Evolutionary conservation across 1,140 invertebrate species (phyloP).

Genomic region (Contarinia nasturtii): DNA sequence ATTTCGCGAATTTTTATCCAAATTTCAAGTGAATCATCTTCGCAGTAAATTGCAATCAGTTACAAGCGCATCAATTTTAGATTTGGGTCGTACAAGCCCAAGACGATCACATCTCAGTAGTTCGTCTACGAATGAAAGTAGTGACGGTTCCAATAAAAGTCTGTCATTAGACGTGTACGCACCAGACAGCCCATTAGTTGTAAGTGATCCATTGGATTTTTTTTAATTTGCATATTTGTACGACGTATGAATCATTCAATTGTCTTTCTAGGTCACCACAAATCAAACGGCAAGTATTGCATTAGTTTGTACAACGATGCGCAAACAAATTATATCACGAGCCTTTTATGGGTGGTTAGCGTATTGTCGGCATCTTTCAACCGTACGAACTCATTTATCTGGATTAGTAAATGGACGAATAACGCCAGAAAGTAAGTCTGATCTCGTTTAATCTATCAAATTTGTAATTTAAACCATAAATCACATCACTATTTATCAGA

Average conservation of each 20-base stretch:
- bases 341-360: constrained; percentile 94
- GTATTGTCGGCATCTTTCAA: constrained; percentile 79
- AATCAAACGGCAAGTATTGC: constrained; percentile 34
- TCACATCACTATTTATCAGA: constrained; percentile 24
- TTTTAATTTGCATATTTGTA: too few relatives aligned
- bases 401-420: constrained; percentile 63
- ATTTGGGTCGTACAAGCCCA: constrained; percentile 20
- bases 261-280: constrained; percentile 8
- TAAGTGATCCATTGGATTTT: too few relatives aligned
- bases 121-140: constrained; percentile 23
- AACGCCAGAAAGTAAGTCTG: constrained; percentile 31
- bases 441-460: neutral
- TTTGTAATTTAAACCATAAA: neutral
- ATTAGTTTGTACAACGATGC: constrained; percentile 84
- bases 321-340: constrained; percentile 78
- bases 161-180: constrained; percentile 20
- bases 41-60: constrained; percentile 7
- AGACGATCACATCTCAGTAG: constrained; percentile 20
- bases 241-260: too few relatives aligned
- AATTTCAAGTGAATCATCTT: neutral
- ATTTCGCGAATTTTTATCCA: constrained; percentile 33
- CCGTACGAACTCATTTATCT: constrained; percentile 76
- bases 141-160: constrained; percentile 23
- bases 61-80: constrained; percentile 19
- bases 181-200: constrained; percentile 15